Base-by-base conservation (phyloP, 92 coral and sea anemone genomes). In the Galaxea fascicularis region DNA sequence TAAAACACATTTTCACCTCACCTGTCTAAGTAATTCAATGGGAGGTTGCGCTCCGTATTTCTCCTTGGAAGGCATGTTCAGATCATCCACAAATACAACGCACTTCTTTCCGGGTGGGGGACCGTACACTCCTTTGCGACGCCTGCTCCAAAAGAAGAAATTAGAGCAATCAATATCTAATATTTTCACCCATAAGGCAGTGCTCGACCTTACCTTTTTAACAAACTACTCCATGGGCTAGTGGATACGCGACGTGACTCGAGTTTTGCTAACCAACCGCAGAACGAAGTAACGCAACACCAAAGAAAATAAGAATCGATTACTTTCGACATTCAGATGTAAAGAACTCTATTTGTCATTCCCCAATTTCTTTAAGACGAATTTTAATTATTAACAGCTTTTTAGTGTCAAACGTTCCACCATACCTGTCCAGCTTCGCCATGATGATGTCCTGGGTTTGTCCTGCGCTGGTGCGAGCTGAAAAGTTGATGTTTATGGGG, bases 1-100 rank as follows among this genome's bases (percentile, higher is more conserved):
- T 35, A 31, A 69, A 24, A 59, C 29, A 6, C n/a, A 27, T 0
- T 39, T 20, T 14, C 21, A 45, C 25, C 82, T 67, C 70, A 94
- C 98, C 98, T 94, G 99, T 80, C 99, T 86, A 66, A 96, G 84
- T 47, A 96, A 84, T 68, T 96, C 99, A 35, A 96, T 94, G 15
- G 99, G 99, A 0, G 99, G 99, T 84, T 97, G 99, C 74, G 99
- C 99, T 16, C 99, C 99, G 58, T 97, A 97, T 64, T 97, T 97
- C 76, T 97, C 99, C 76, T 95, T 91, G 15, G 99, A 90, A 0
- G 99, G 99, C 99, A 97, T 97, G 92, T 97, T 97, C 21, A 97
- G 97, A 66, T 97, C 99, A 88, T 97, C 99, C 30, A 97, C 99
- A 71, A 97, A 97, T 85, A 97, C 93, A 9, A 93, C 98, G 46